Conservation (phyloP, 1,140 invertebrate genomes). For the Ostrea denselamellosa region DNA sequence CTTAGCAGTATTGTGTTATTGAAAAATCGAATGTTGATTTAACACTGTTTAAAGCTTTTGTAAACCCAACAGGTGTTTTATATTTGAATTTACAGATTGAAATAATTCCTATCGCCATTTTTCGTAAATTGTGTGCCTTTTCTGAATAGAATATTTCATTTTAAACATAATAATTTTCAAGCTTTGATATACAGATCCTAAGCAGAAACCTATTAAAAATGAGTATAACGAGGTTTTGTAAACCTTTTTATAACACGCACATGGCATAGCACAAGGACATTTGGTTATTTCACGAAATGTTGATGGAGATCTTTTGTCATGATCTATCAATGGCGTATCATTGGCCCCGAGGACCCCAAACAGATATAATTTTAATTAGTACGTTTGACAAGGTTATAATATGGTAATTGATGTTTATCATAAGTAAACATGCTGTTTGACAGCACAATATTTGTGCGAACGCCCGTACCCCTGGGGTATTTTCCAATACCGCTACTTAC, state of each 20-base stretch:
- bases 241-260: constrained; percentile 15
- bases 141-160: constrained; percentile 31
- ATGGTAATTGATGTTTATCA: constrained; percentile 36
- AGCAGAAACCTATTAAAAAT: constrained; percentile 19
- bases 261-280: not conserved
- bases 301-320: not conserved
- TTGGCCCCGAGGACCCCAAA: constrained; percentile 17
- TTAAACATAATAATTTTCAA: constrained; percentile 4
- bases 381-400: constrained; percentile 30
- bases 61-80: constrained; percentile 37
- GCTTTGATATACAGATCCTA: not conserved
- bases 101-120: constrained; percentile 31
- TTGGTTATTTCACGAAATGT: not conserved
- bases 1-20: constrained; percentile 36
- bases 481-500: constrained; percentile 24
- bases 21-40: constrained; percentile 40
- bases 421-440: constrained; percentile 9
- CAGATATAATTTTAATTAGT: constrained; percentile 37
- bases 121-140: constrained; percentile 20
- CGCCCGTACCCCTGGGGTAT: constrained; percentile 4
- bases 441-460: constrained; percentile 27
- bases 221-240: not conserved
- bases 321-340: not conserved
- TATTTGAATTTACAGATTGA: constrained; percentile 38
- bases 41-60: constrained; percentile 37